These are phyloP conservation scores for Hippocampus zosterae DNA, from an alignment of 2,113 vertebrate genomes.

Conservation along the genomic window DNA sequence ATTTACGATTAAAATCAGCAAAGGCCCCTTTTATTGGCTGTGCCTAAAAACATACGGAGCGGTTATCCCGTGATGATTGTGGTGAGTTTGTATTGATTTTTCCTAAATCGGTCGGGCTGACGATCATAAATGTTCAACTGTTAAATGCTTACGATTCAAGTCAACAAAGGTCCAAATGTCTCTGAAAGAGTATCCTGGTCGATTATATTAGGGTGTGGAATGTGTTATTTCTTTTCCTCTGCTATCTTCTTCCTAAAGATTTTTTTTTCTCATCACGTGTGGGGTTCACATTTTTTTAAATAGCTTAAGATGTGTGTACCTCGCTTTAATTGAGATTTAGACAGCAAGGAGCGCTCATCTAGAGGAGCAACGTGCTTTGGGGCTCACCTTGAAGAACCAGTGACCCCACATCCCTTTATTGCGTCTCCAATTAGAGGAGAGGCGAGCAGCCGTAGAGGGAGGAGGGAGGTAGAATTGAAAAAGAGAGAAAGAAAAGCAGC, in stretches of 20 bases:
- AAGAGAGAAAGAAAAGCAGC: conserved; percentile 49
- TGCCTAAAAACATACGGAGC: too few relatives aligned
- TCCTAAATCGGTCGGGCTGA: too few relatives aligned
- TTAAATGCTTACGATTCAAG: too few relatives aligned
- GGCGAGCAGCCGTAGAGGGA: conserved; percentile 47
- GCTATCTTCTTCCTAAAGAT: too few relatives aligned
- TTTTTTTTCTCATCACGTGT: too few relatives aligned
- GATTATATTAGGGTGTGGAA: too few relatives aligned
- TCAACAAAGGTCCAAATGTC: too few relatives aligned
- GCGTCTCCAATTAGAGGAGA: conserved; percentile 68
- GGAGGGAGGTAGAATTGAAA: conserved; percentile 50
- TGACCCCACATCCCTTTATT: conserved; percentile 71
- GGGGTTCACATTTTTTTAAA: background rate
- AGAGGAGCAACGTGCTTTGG: conserved; percentile 1
- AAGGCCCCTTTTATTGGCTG: background rate
- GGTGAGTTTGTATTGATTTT: too few relatives aligned
- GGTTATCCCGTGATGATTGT: too few relatives aligned
- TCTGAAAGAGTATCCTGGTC: too few relatives aligned
- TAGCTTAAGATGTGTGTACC: background rate
- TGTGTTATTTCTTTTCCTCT: too few relatives aligned
- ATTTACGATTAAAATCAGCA: background rate
- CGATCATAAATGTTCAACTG: too few relatives aligned
- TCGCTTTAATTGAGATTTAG: background rate
- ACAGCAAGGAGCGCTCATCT: conserved; percentile 2
- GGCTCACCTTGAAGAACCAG: conserved; percentile 75